phyloP scores from a whole-genome alignment of 2,888 invertebrate species.

The Lasioglossum malachurum region DNA sequence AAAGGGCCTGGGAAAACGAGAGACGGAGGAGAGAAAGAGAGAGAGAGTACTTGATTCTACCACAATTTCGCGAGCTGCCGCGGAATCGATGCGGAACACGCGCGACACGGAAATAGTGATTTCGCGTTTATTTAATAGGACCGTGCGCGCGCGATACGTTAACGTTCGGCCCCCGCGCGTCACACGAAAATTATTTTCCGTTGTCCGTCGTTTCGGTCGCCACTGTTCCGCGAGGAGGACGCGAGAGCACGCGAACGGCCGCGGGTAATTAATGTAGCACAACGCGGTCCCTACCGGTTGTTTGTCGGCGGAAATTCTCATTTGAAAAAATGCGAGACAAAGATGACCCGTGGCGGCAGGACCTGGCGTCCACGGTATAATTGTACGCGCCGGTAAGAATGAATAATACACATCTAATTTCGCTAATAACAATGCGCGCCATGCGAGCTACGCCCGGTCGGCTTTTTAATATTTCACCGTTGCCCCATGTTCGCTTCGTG shows the following conservation, averaged over 20 bases:
- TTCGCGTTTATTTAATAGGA: constrained; percentile 42
- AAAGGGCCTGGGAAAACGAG: background rate
- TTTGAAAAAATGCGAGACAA: constrained; percentile 46
- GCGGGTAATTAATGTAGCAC: constrained; percentile 52
- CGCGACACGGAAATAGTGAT: constrained; percentile 21
- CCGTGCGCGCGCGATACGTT: constrained; percentile 7
- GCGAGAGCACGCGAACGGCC: background rate
- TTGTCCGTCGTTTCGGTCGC: background rate
- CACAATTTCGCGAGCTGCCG: background rate
- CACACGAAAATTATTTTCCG: constrained; percentile 45
- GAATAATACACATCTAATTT: constrained; percentile 62
- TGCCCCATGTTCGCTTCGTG: constrained; percentile 8
- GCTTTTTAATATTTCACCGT: constrained; percentile 30
- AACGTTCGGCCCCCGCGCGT: background rate
- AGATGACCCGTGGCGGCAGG: constrained; percentile 17
- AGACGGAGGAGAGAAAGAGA: background rate
- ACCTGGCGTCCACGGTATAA: constrained; percentile 38
- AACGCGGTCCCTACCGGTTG: constrained; percentile 36
- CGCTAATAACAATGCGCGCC: constrained; percentile 44
- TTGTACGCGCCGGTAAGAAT: constrained; percentile 50
- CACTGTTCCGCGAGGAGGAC: background rate
- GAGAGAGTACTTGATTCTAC: background rate
- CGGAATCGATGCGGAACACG: background rate
- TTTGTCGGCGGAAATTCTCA: constrained; percentile 59
- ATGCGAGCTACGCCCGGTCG: background rate